Percentiles rank a stretch among this genome's conserved stretches.
Evolutionary conservation across 2,888 invertebrate genomes (phyloP).

Genomic region (Eupithecia dodoneata): DNA sequence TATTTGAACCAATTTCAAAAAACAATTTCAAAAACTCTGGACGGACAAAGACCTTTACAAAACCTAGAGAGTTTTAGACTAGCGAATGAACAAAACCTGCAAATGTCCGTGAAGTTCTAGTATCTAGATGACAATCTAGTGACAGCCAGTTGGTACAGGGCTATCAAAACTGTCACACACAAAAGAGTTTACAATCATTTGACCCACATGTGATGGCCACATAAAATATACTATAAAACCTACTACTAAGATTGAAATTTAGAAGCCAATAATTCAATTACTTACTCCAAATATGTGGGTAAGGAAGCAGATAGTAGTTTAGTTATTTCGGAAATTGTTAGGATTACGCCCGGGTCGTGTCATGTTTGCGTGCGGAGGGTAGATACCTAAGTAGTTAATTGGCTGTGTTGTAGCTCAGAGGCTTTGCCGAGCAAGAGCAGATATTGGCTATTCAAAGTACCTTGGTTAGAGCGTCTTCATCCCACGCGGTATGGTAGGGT

Average conservation of each 20-base stretch:
- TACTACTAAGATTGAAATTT: not conserved
- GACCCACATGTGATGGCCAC: too few species aligned
- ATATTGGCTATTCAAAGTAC: constrained; percentile 29
- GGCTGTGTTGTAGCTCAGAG: constrained; percentile 24
- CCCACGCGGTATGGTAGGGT: not conserved
- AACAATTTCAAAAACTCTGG: too few species aligned
- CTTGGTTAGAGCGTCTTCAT: not conserved
- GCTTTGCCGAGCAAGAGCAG: constrained; percentile 16
- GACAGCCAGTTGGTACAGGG: too few species aligned
- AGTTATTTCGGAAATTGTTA: constrained; percentile 19
- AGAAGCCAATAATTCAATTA: not conserved
- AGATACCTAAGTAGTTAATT: constrained; percentile 25
- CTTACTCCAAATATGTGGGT: not conserved
- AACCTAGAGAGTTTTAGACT: too few species aligned
- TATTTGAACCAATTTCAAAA: too few species aligned
- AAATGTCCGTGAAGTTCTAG: too few species aligned
- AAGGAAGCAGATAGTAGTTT: not conserved
- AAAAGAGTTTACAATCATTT: too few species aligned
- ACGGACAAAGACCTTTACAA: too few species aligned
- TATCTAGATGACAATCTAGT: too few species aligned
- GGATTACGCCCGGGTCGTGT: constrained; percentile 19
- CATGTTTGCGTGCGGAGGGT: constrained; percentile 11
- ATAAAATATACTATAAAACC: too few species aligned
- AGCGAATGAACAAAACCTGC: too few species aligned
- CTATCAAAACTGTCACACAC: too few species aligned